Base-by-base conservation (phyloP, 2,113 vertebrate genomes). In the Corythaeola cristata region DNA sequence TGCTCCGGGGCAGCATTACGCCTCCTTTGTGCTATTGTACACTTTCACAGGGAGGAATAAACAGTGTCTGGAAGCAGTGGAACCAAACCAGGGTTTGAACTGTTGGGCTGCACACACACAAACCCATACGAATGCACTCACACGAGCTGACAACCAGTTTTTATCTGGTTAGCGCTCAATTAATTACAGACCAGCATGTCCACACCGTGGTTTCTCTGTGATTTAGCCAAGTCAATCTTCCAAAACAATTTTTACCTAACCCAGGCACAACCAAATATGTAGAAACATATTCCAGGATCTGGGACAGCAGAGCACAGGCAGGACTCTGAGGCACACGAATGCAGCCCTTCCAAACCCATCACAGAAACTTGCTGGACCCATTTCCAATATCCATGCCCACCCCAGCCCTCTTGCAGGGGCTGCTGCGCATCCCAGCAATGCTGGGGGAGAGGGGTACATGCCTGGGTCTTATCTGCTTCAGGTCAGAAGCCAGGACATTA, bases 151-250 rank as follows among this genome's bases (percentile, higher is more conserved):
- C 86, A 97, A 89, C 69, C 0, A 0, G 44, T 78, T 95, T 95
- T 94, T 95, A 92, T 90, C 92, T 91, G 80, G 62, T 96, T 89
- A 91, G 73, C 0, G 1, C 71, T 90, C 84, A 69, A 89, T 89
- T 95, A 95, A 92, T 95, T 94, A 85, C 62, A 94, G 74, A 75
- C 66, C 91, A 79, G 74, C 58, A 52, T 26, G 41, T 62, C 84
- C 58, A 53, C 68, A 75, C 68, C 27, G 33, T 8, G 19, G 39
- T 59, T 92, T 69, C 74, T 69, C 73, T 76, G 73, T 73, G 89
- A 73, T 79, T 91, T 92, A 92, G 84, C 80, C 80, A 88, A 95
- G 84, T 28, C 66, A 59, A 37, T 91, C 85, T 97, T 95, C 85
- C 78, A 85, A 95, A 93, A 60, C 74, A 80, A 55, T 79, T 95